Evolutionary conservation across 2,113 vertebrate species (phyloP), one percentile per base, ranked within the genome.

Genomic region (Cyprinus carpio): DNA sequence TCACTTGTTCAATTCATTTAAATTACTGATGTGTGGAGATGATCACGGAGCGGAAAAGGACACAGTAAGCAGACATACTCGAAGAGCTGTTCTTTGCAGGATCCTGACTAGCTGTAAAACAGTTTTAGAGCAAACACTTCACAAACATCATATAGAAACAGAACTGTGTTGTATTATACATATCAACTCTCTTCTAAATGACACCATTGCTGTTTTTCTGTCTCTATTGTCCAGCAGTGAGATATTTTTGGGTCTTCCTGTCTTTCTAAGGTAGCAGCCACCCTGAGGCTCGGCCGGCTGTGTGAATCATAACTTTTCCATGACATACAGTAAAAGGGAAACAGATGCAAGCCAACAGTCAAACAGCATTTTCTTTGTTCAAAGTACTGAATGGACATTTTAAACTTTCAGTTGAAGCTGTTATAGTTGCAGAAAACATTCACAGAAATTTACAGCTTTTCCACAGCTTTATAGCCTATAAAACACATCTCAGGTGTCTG

Each of bases 211-310:
- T 81, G 82, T 77, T 54, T 23, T 40, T 72, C 1, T 0, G 23
- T 49, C 71, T 81, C 11, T 71, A 62, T 86, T 65, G 79, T 69
- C 62, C 62, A 31, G 13, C 12, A 15, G n/a, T 27, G 62, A 31
- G 79, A 67, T 81, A 81, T 84, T 84, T 84, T 76, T 43, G 58
- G 58, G 69, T 69, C 81, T 84, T 88, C 82, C 85, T 40, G 54
- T 84, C 51, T 86, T 69, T 69, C 75, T 75, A 58, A 82, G 56
- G 80, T 31, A 65, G 58, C 31, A 46, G n/a, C 29, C 75, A 16
- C 62, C 40, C 74, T 15, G 15, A 37, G 25, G 31, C 79, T 64
- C 65, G 60, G 54, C 27, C 49, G 29, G 23, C 34, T 29, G 15
- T 13, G 46, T 64, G 80, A 65, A 71, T 78, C 40, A 20, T 23